Conservation (phyloP, 92 coral and sea anemone genomes). For the Actinostola sp. region DNA sequence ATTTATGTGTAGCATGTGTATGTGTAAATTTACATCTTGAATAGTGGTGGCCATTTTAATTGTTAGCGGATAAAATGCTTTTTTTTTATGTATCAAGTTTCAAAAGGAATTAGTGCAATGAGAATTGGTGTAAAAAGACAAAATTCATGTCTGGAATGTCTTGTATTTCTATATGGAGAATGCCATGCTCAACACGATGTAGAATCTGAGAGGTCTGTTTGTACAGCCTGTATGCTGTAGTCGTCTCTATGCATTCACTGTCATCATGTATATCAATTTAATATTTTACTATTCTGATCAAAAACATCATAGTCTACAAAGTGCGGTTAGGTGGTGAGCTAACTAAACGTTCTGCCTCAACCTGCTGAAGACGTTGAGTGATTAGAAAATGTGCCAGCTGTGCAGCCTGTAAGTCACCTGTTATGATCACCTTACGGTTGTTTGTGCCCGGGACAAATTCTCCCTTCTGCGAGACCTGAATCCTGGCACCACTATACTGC, state of each 20-base stretch:
- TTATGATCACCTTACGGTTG: constrained; percentile 97
- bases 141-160: not conserved
- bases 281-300: constrained; percentile 32
- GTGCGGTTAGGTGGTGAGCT: constrained; percentile 27
- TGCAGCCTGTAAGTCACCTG: constrained; percentile 92
- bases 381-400: constrained; percentile 97
- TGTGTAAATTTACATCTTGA: not conserved
- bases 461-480: constrained; percentile 97
- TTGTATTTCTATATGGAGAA: too few species aligned
- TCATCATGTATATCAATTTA: constrained; percentile 29
- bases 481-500: constrained; percentile 98
- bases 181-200: too few species aligned
- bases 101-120: too few species aligned
- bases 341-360: constrained; percentile 83
- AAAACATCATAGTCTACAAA: constrained; percentile 3
- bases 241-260: constrained; percentile 1
- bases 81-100: not conserved
- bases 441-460: constrained; percentile 96
- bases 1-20: not conserved
- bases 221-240: too few species aligned
- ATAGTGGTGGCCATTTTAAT: not conserved
- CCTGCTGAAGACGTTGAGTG: constrained; percentile 95
- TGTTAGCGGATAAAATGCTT: not conserved
- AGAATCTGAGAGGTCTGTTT: too few species aligned
- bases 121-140: too few species aligned